Evolutionary conservation across 2,113 vertebrate species (phyloP), one percentile per base, ranked within the genome.

Genomic region (Argyrosomus japonicus): DNA sequence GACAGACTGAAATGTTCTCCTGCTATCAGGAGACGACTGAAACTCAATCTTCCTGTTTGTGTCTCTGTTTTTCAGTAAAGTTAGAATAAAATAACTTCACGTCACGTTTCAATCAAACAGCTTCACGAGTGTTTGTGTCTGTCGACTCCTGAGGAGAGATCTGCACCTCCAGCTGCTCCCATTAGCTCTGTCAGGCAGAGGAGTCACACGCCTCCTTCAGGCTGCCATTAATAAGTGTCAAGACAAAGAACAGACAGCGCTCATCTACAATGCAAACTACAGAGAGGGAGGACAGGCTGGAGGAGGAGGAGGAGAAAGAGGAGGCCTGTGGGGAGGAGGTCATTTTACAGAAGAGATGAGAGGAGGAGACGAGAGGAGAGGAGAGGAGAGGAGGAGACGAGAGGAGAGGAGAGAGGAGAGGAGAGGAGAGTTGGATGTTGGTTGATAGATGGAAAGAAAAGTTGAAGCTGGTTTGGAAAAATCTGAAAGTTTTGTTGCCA

Each of bases 261-360:
- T 68, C 1, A 63, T 84, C 75, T 72, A 60, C 75, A 68, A 48
- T 61, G 56, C 70, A 79, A 58, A 84, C 36, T n/a, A 29, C 9
- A 54, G 48, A 43, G 40, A 32, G 32, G 32, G 32, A 32, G 32
- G 32, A 58, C 65, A 70, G 14, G 77, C 77, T 57, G 68, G 69
- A 29, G 32, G 32, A 32, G 79, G 36, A 58, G 79, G 85, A 76
- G 79, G 79, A 86, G 54, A 76, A 56, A 82, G 79, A 68, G 40
- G 40, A 69, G 74, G 72, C 56, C 74, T 82, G 79, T 82, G 64
- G 58, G 61, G 77, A 76, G 77, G 71, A 82, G 64, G 40, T 29
- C 29, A 2, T 29, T 29, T 29, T 29, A 29, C 29, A 32, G 47
- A 23, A 45, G 64, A 15, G 56, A 18, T 29, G 40, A 25, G 13